Evolutionary conservation across 35 echinoderm and acorn worm species (phyloP).

Genomic region (Eucidaris tribuloides): DNA sequence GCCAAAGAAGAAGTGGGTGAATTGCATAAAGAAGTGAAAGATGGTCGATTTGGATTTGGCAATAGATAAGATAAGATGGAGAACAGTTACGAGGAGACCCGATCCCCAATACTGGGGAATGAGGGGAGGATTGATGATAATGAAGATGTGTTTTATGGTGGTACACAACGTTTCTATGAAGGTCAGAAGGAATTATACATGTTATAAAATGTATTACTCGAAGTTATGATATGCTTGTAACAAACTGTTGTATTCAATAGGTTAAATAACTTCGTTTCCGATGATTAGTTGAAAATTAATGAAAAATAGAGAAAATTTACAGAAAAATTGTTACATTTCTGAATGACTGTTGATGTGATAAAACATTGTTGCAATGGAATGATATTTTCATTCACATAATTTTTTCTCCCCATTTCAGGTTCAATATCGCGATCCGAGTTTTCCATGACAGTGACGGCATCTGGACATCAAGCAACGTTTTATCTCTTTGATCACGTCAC

Average conservation of each 20-base stretch:
- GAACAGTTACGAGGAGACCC: no score
- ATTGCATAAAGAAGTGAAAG: no score
- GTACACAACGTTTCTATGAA: no score
- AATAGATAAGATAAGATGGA: no score
- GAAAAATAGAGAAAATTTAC: background rate
- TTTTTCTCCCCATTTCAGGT: conserved; percentile 35
- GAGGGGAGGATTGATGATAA: no score
- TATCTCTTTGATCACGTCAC: conserved; percentile 93
- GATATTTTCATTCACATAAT: background rate
- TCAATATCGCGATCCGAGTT: conserved; percentile 59
- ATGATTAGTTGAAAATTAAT: background rate
- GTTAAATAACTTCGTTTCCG: background rate
- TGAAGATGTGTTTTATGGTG: no score
- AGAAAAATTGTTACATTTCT: background rate
- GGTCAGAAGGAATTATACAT: no score
- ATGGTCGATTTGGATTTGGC: no score
- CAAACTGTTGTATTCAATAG: background rate
- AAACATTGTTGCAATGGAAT: background rate
- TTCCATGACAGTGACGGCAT: conserved; percentile 62
- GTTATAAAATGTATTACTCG: no score
- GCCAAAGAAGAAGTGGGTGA: no score
- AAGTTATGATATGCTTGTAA: no score
- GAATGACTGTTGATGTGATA: background rate
- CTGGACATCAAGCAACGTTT: conserved; percentile 16
- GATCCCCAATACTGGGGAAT: no score